phyloP scores from a whole-genome alignment of 2,797 vertebrate genomes.

The Lepilemur septentrionalis region DNA sequence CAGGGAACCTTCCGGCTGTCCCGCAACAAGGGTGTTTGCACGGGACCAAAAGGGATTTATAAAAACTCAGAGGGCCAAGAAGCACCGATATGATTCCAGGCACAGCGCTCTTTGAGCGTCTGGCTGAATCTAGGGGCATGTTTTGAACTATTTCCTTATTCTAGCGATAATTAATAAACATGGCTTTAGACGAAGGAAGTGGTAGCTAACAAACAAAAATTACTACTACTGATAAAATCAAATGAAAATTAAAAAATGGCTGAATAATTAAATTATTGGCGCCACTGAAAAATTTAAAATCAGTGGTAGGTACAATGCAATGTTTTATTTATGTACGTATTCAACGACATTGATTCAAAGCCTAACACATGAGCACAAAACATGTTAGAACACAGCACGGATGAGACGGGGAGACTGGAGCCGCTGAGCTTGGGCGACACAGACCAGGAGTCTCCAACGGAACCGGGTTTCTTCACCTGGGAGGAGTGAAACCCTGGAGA shows the following conservation, averaged over 20 bases:
- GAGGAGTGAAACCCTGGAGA: neutral
- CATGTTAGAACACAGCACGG: neutral
- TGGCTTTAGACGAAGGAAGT: neutral
- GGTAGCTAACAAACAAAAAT: neutral
- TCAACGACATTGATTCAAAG: neutral
- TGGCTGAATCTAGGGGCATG: neutral
- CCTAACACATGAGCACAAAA: neutral
- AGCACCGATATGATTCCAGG: neutral
- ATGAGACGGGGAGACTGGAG: neutral
- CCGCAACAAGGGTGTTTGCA: neutral
- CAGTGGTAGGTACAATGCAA: neutral
- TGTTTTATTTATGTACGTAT: neutral
- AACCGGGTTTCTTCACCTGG: neutral
- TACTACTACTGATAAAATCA: neutral
- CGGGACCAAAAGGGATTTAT: neutral
- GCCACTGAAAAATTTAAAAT: neutral
- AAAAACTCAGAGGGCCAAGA: neutral
- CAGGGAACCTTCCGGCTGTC: neutral
- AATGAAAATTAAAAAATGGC: neutral
- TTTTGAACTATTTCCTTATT: neutral
- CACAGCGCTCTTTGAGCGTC: neutral
- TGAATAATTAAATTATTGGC: neutral
- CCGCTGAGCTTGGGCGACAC: neutral
- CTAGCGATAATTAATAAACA: neutral
- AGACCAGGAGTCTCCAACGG: neutral